Percentiles rank a stretch among this genome's conserved stretches.
These are phyloP conservation scores for Thripadectes ignobilis DNA, from an alignment of 2,797 vertebrate species.

Conservation along the genomic window DNA sequence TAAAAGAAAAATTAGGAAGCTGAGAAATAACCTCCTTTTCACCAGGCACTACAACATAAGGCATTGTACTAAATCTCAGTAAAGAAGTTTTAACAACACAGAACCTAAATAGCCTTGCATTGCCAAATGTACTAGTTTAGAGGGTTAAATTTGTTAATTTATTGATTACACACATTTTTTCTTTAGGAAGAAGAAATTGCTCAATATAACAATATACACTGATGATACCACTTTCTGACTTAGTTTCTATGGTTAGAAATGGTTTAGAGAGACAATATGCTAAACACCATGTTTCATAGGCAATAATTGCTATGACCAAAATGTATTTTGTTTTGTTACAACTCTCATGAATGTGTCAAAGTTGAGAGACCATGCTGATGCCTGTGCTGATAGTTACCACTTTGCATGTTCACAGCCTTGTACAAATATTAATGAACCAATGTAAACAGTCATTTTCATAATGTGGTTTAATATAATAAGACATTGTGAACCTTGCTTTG, in stretches of 20 bases:
- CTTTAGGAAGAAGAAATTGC: neutral
- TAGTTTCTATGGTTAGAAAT: neutral
- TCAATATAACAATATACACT: neutral
- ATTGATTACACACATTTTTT: neutral
- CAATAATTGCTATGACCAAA: neutral
- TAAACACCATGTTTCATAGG: neutral
- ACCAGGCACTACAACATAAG: neutral
- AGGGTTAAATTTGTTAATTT: neutral
- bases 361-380: neutral
- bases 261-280: neutral
- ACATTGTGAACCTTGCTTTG: neutral
- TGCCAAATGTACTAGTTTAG: neutral
- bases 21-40: neutral
- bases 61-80: neutral
- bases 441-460: slow-evolving; percentile 38
- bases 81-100: neutral
- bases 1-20: neutral
- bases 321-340: neutral
- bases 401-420: neutral
- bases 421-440: neutral
- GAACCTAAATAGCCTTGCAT: neutral
- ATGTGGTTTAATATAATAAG: neutral
- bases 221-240: neutral
- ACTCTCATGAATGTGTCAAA: neutral
- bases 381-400: neutral